Evolutionary conservation across 2,113 vertebrate genomes (phyloP).

Genomic region (Percina caprodes): DNA sequence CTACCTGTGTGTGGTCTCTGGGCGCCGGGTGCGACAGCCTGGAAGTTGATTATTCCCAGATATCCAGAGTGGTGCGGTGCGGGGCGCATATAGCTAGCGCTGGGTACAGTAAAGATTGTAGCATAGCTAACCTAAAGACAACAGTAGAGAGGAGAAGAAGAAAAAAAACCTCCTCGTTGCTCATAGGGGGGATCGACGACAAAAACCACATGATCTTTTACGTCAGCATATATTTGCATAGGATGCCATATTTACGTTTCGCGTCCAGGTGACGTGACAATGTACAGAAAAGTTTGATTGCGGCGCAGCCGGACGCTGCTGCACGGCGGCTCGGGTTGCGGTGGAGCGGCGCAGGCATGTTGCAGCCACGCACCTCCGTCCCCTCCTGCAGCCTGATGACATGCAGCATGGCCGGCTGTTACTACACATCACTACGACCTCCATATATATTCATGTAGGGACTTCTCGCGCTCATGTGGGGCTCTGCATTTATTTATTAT

Average conservation of each 20-base stretch:
- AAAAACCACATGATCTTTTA: slow-evolving; percentile 95
- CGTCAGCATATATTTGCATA: slow-evolving; percentile 97
- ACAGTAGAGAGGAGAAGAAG: slow-evolving; percentile 57
- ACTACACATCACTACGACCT: neutral
- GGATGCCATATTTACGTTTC: slow-evolving; percentile 88
- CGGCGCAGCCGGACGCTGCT: slow-evolving; percentile 16
- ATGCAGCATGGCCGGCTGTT: slow-evolving; percentile 11
- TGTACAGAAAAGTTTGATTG: slow-evolving; percentile 69
- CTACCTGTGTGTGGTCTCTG: slow-evolving; percentile 63
- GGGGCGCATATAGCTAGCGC: slow-evolving; percentile 71
- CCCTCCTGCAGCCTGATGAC: slow-evolving; percentile 31
- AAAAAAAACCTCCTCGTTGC: slow-evolving; percentile 82
- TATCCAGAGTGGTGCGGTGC: slow-evolving; percentile 65
- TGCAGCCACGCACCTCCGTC: slow-evolving; percentile 27
- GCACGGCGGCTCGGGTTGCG: slow-evolving; percentile 21
- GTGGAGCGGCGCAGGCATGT: slow-evolving; percentile 34
- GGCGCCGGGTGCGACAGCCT: slow-evolving; percentile 45
- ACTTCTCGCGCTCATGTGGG: too few species aligned
- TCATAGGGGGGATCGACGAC: slow-evolving; percentile 92
- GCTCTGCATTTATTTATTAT: too few species aligned
- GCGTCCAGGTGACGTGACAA: slow-evolving; percentile 81
- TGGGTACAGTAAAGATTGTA: slow-evolving; percentile 79
- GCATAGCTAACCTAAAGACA: slow-evolving; percentile 83
- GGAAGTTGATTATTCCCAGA: slow-evolving; percentile 67
- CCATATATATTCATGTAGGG: too few species aligned